Conservation (phyloP, 2,888 invertebrate species). For the Dione juno region DNA sequence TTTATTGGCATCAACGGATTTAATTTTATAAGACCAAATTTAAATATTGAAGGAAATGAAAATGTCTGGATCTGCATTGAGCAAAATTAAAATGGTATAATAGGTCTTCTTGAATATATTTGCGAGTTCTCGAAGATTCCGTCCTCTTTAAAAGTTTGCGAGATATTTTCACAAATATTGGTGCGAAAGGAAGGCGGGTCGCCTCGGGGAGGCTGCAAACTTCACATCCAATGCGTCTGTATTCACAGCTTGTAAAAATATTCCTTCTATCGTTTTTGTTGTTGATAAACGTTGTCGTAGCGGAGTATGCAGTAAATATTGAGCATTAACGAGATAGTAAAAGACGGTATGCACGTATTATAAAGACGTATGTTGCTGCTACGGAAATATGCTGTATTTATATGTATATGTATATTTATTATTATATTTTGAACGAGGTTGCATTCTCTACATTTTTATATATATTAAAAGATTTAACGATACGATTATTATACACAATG, state of each 20-base stretch:
- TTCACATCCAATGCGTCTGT: slow-evolving; percentile 60
- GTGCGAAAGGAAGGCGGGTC: slow-evolving; percentile 59
- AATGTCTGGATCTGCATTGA: slow-evolving; percentile 32
- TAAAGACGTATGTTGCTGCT: not conserved
- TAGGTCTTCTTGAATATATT: slow-evolving; percentile 55
- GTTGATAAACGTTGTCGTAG: slow-evolving; percentile 37
- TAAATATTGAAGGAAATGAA: slow-evolving; percentile 16
- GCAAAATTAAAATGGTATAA: slow-evolving; percentile 45
- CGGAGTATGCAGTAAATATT: slow-evolving; percentile 31
- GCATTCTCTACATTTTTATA: not conserved
- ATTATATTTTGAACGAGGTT: not conserved
- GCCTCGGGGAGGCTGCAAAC: slow-evolving; percentile 56
- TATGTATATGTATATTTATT: slow-evolving; percentile 10
- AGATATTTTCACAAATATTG: slow-evolving; percentile 71
- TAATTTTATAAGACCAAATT: slow-evolving; percentile 6
- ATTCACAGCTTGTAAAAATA: slow-evolving; percentile 71
- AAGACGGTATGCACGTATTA: slow-evolving; percentile 5
- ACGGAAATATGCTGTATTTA: not conserved
- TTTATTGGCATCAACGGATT: not conserved
- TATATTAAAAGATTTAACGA: too few relatives aligned
- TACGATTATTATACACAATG: too few relatives aligned
- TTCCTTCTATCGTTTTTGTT: slow-evolving; percentile 64
- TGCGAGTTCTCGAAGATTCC: slow-evolving; percentile 54
- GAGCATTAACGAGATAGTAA: slow-evolving; percentile 47
- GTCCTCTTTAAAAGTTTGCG: slow-evolving; percentile 63